Percentiles rank a stretch among this genome's conserved stretches.
phyloP scores from a whole-genome alignment of 2,113 vertebrate genomes.

The Corvus moneduloides region DNA sequence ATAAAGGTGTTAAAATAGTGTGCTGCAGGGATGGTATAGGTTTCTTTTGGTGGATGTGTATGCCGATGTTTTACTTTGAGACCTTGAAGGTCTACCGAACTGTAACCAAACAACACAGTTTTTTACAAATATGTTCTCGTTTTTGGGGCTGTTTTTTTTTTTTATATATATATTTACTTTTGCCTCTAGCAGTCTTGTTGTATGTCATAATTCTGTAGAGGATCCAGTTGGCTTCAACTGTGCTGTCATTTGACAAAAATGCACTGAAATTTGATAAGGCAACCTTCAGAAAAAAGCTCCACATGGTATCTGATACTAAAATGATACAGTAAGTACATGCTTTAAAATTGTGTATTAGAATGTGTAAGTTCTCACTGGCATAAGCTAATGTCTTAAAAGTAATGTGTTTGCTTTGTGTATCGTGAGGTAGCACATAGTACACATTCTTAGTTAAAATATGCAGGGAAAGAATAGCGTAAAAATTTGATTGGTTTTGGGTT shows the following conservation, averaged over 20 bases:
- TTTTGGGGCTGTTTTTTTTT: not conserved
- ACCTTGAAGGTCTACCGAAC: not conserved
- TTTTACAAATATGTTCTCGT: not conserved
- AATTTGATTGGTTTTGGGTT: not conserved
- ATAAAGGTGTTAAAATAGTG: not conserved
- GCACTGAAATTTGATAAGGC: not conserved
- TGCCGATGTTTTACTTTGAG: not conserved
- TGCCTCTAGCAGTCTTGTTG: not conserved
- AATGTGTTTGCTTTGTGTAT: not conserved
- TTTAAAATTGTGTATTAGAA: not conserved
- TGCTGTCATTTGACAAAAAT: conserved; percentile 37
- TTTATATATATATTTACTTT: not conserved
- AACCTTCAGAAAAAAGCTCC: not conserved
- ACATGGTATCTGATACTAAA: not conserved
- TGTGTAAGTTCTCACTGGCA: not conserved
- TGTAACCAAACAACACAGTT: not conserved
- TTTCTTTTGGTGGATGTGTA: not conserved
- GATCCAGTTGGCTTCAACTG: not conserved
- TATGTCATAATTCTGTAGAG: not conserved
- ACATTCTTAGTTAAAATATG: not conserved
- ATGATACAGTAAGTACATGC: not conserved
- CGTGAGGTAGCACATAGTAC: not conserved
- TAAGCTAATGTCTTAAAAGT: not conserved
- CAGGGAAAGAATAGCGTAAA: not conserved
- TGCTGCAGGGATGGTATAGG: not conserved